phyloP scores from a whole-genome alignment of 30 jellyfish, hydroid and myxozoan genomes.

The Cassiopea andromeda region DNA sequence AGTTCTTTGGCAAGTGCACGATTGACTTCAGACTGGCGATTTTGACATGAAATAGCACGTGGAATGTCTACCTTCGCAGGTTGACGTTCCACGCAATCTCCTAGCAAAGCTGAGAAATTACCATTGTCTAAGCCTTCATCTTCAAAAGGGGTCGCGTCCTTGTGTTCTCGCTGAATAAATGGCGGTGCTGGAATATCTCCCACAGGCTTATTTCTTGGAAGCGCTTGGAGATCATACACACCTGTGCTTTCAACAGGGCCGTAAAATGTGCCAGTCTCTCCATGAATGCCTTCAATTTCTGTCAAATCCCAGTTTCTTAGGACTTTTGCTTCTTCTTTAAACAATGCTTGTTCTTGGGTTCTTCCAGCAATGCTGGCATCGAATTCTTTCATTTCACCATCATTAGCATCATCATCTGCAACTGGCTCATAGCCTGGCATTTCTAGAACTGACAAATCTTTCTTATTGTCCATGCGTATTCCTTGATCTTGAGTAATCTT shows the following conservation, averaged over 20 bases:
- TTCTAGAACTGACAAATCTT: no score
- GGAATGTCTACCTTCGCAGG: not conserved
- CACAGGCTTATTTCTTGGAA: not conserved
- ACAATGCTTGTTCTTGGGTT: not conserved
- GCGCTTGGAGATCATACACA: not conserved
- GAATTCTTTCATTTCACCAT: not conserved
- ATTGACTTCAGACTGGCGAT: not conserved
- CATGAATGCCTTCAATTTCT: constrained; percentile 8
- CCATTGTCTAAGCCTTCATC: not conserved
- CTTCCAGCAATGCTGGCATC: not conserved
- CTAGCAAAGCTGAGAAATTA: not conserved
- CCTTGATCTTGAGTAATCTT: not conserved
- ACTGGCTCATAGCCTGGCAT: not conserved
- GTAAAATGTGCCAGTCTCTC: not conserved
- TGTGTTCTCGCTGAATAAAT: not conserved
- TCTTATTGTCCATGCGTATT: not conserved
- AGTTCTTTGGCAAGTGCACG: not conserved
- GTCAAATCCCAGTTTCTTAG: constrained; percentile 44
- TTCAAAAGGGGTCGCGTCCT: not conserved
- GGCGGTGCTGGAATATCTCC: not conserved
- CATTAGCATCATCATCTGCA: not conserved
- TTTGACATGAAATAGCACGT: not conserved
- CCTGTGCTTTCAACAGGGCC: constrained; percentile 2
- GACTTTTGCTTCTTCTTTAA: not conserved
- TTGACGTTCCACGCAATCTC: not conserved